Conservation (phyloP, 1,140 invertebrate genomes). For the Harpegnathos saltator region DNA sequence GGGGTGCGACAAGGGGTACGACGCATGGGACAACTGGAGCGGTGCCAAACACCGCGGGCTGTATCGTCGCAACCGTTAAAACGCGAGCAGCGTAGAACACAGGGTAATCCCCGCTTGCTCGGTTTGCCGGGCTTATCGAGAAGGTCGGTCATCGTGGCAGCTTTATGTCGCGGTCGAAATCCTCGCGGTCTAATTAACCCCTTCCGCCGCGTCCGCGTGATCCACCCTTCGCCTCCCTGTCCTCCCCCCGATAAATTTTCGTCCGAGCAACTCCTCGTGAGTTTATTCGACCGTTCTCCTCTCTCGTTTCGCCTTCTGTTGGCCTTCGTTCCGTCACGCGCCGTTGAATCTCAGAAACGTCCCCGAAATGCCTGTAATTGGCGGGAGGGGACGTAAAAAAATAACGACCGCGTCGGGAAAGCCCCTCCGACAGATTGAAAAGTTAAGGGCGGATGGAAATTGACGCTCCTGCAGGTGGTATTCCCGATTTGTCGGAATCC, state of each 20-base stretch:
- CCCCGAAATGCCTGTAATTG: neutral
- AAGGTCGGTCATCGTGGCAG: conserved; percentile 20
- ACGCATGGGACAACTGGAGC: conserved; percentile 5
- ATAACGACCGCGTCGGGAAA: neutral
- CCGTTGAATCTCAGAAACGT: neutral
- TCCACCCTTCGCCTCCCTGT: too few relatives aligned
- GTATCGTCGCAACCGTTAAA: conserved; percentile 39
- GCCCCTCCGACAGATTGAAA: conserved; percentile 9
- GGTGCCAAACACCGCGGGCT: conserved; percentile 19
- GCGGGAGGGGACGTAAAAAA: neutral
- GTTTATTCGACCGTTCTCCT: neutral
- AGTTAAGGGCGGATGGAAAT: neutral
- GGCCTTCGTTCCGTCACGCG: neutral
- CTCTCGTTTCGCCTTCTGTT: too few relatives aligned
- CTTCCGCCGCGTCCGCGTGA: neutral
- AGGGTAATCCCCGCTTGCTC: conserved; percentile 17
- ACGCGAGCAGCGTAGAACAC: conserved; percentile 13
- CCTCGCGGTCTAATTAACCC: conserved; percentile 31
- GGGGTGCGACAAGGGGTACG: too few relatives aligned
- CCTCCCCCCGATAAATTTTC: too few relatives aligned
- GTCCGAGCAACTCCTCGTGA: neutral
- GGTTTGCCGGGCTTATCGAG: conserved; percentile 43
- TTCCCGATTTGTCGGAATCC: neutral
- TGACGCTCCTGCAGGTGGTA: neutral
- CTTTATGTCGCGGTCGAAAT: conserved; percentile 38